Evolutionary conservation across 2,888 invertebrate species (phyloP).

Genomic region (Malthinus flaveolus): DNA sequence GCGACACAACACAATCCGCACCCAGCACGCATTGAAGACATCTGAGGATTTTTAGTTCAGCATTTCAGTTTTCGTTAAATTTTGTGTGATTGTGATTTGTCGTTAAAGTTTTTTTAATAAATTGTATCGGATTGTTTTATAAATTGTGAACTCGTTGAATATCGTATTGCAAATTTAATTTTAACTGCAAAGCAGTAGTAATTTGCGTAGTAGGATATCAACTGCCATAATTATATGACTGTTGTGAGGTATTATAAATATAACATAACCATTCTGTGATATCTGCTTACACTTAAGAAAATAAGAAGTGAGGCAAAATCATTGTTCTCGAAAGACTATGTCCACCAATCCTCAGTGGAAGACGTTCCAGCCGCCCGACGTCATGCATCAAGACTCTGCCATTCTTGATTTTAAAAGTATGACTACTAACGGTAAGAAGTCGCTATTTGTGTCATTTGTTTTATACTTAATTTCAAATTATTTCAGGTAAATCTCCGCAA

Average conservation of each 20-base stretch:
- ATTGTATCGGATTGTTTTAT: conserved; percentile 34
- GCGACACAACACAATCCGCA: conserved; percentile 66
- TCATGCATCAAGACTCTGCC: conserved; percentile 78
- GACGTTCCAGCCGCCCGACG: conserved; percentile 84
- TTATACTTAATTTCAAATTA: conserved; percentile 5
- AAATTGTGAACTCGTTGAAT: conserved; percentile 27
- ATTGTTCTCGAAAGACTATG: conserved; percentile 59
- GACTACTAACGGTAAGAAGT: conserved; percentile 57
- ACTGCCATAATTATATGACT: conserved; percentile 47
- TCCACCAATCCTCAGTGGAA: conserved; percentile 88
- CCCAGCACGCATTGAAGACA: conserved; percentile 89
- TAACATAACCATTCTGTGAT: conserved; percentile 66
- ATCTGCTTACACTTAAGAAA: conserved; percentile 58
- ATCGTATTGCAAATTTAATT: conserved; percentile 21
- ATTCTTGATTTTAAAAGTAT: conserved; percentile 81
- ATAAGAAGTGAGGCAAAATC: conserved; percentile 51
- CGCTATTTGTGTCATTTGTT: not conserved
- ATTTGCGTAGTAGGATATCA: conserved; percentile 39
- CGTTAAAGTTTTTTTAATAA: conserved; percentile 33
- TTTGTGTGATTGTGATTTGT: conserved; percentile 56
- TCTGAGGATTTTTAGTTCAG: conserved; percentile 76
- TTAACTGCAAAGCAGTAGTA: conserved; percentile 25
- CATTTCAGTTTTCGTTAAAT: conserved; percentile 52
- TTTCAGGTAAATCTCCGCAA: conserved; percentile 50
- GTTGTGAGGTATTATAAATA: conserved; percentile 46